Evolutionary conservation across 2,113 vertebrate species (phyloP).

Genomic region (Zosterops pallidus): DNA sequence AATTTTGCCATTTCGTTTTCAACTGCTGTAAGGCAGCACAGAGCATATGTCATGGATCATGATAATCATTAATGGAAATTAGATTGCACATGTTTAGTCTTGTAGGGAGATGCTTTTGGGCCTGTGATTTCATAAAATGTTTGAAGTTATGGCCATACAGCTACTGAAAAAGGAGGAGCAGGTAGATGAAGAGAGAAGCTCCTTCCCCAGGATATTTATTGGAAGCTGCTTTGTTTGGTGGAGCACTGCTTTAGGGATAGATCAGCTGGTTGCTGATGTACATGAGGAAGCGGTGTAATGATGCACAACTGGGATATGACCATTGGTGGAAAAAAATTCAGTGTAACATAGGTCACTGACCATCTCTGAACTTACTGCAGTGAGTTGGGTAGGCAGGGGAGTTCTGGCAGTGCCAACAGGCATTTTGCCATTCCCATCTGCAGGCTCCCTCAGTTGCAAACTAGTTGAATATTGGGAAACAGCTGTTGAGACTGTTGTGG

Average conservation of each 20-base stretch:
- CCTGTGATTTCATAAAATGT: neutral
- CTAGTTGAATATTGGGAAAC: slow-evolving; percentile 22
- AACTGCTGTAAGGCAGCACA: neutral
- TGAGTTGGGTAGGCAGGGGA: neutral
- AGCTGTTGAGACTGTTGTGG: neutral
- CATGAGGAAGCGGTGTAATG: neutral
- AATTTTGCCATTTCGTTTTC: neutral
- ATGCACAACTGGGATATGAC: neutral
- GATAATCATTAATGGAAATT: slow-evolving; percentile 1
- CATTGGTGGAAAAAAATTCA: neutral
- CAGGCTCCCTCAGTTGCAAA: neutral
- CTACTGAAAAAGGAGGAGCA: neutral
- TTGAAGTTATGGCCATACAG: neutral
- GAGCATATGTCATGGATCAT: neutral
- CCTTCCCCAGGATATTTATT: neutral
- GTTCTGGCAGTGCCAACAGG: neutral
- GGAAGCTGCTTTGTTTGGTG: neutral
- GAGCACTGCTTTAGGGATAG: neutral
- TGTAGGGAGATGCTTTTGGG: neutral
- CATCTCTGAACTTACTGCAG: neutral
- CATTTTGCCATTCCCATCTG: neutral
- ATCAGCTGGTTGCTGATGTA: neutral
- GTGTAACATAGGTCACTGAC: neutral
- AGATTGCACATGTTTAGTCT: neutral
- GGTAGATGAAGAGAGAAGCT: neutral